Base-by-base conservation (phyloP, 2,113 vertebrate species). In the Cacatua alba region DNA sequence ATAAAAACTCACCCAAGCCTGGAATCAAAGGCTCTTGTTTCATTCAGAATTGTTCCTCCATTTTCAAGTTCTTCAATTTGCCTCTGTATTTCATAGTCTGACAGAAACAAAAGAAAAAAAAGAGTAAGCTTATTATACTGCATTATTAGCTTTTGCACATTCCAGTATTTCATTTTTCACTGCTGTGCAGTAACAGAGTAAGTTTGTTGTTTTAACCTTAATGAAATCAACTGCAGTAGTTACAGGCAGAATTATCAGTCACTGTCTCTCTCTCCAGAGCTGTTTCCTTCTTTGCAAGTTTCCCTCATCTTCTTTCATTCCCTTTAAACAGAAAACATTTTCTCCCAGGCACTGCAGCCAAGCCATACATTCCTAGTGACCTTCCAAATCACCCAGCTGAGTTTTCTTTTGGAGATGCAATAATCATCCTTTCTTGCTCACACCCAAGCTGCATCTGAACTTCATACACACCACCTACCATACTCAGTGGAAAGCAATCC, bases 71-170 rank as follows among this genome's bases (percentile, higher is more conserved):
- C 97, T 63, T 94, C 94, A 82, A 98, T 99, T 98, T 99, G 99
- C 89, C 99, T 99, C 97, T 98, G 98, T 97, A 99, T 99, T 99
- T 99, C 99, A 95, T 98, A 99, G 97, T 99, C 99, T 99, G 97
- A 72, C 43, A 95, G 96, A 93, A 97, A 76, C 25, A 80, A 82
- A 97, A 92, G 31, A 94, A 41, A 95, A 35, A 41, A 74, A 41
- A 84, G 69, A 87, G 35, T 91, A 86, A 92, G 75, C 43, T 86
- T 72, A 33, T 84, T 94, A 71, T 46, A 85, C 39, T 75, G 65
- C 24, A 77, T 10, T 82, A n/a, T 69, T 80, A 88, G 78, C 63
- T 95, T 96, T 70, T 63, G 26, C 89, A 76, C 24, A 69, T 26
- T 43, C 21, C 31, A 74, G 86, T 68, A 94, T 91, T 96, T 83